Base-by-base conservation (phyloP, 2,113 vertebrate genomes). In the Gymnobelideus leadbeateri region DNA sequence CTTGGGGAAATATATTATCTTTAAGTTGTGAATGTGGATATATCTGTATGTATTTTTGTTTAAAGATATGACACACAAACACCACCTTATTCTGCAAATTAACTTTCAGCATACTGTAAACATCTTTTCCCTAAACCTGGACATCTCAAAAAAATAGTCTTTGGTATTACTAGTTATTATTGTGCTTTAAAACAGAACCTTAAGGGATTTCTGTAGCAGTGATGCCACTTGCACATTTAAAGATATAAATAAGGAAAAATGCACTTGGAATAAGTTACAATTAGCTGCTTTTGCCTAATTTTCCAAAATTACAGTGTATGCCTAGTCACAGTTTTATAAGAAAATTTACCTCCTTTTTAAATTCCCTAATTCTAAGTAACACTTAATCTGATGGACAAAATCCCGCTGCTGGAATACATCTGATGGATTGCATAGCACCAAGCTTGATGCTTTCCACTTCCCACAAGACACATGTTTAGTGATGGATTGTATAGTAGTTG, bases 351-450 rank as follows among this genome's bases (percentile, higher is more conserved):
- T 98, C 97, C 68, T 93, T 43, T 97, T 97, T 94, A 12, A n/a
- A 94, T 50, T 95, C 96, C 91, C 93, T 98, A 96, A 96, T 89
- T 97, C 53, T 96, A 97, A 98, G 94, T 92, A 97, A 93, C 47
- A 97, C 94, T 98, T 98, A 99, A 97, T 98, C 43, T 98, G 98
- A 98, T 98, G 97, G 96, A 97, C 98, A 97, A 99, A 99, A 96
- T 98, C 97, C 99, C 99, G 99, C 97, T 99, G 99, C 98, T 99
- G 99, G 98, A 99, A 99, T 96, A 95, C 96, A 98, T 99, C 99
- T 46, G 98, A 98, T 94, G 99, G 98, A 97, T 99, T 99, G 98
- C 99, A 99, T 92, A 98, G 89, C 92, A 97, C 98, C 97, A 99
- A 97, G 95, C 97, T 98, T 0, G 99, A 98, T 99, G 99, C 47